Base-by-base conservation (phyloP, 2,113 vertebrate species). In the Xerus inauris region DNA sequence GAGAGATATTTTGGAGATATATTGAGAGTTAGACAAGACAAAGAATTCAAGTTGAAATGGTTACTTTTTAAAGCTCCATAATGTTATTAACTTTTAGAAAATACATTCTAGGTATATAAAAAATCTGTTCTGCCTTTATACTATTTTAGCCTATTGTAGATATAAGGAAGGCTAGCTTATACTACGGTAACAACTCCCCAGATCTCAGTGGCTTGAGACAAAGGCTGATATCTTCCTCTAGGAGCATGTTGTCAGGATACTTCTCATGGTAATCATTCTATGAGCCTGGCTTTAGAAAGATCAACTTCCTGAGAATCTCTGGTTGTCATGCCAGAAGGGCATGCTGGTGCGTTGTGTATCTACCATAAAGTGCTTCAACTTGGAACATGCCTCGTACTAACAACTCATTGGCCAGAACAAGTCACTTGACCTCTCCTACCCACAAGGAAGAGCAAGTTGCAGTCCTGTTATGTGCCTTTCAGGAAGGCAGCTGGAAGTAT, bases 31-130 rank as follows among this genome's bases (percentile, higher is more conserved):
- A 94, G 13, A 57, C 35, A 85, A 96, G 93, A 62, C 14, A 57
- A 79, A 94, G 12, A 80, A 77, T 26, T 62, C 57, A 64, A 62
- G 13, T 16, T 51, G 17, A 90, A 81, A 30, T 4, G 69, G 47
- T 20, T 32, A 73, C 8, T 47, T 75, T 10, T 40, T 67, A 90
- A 57, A 57, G n/a, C 26, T 79, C 3, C n/a, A 45, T 73, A n/a
- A 95, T 67, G 28, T 87, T 45, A 82, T 20, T 65, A 83, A 79
- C n/a, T 87, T 95, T 94, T 85, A 83, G n/a, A n/a, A 96, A 89
- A 93, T 75, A 83, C 14, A 69, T 93, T 93, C 59, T 59, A 16
- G 16, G 28, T 2, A 47, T 4, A 77, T 30, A 88, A 19, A 87
- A 16, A 95, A 32, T 93, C 8, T 67, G 13, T 88, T 40, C 62